Evolutionary conservation across 2,888 invertebrate species (phyloP).

Genomic region (Anoplius nigerrimus): DNA sequence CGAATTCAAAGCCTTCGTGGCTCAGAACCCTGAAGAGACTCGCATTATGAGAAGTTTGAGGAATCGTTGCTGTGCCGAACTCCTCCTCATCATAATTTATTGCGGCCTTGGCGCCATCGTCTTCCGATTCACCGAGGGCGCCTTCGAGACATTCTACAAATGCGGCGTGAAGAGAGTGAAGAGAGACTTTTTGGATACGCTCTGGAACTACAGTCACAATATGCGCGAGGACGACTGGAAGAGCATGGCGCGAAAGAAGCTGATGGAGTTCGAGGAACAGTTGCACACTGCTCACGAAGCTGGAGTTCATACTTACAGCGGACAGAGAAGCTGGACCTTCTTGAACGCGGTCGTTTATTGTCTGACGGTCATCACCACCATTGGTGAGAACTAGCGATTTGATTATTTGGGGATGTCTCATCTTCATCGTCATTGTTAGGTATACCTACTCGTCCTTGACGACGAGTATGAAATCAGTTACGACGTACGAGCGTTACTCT

Average conservation of each 20-base stretch:
- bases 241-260: slow-evolving; percentile 85
- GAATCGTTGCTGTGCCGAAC: slow-evolving; percentile 82
- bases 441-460: not conserved
- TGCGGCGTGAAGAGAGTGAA: slow-evolving; percentile 92
- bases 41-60: slow-evolving; percentile 77
- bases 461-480: no score
- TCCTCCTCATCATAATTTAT: slow-evolving; percentile 83
- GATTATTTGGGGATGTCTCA: not conserved
- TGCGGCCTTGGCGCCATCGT: slow-evolving; percentile 88
- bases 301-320: slow-evolving; percentile 89
- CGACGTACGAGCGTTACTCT: no score
- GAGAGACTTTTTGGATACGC: slow-evolving; percentile 87
- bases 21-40: slow-evolving; percentile 78
- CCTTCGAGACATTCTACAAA: slow-evolving; percentile 90
- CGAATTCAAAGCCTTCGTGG: slow-evolving; percentile 77
- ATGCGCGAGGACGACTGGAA: slow-evolving; percentile 94
- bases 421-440: not conserved
- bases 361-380: slow-evolving; percentile 90
- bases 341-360: slow-evolving; percentile 91
- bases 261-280: slow-evolving; percentile 91
- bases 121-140: slow-evolving; percentile 89
- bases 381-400: slow-evolving; percentile 83
- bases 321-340: slow-evolving; percentile 91
- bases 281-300: slow-evolving; percentile 89
- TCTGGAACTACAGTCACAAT: slow-evolving; percentile 89